These are phyloP conservation scores for Macrotrachela quadricornifera DNA, from an alignment of 1,140 invertebrate genomes.

Conservation along the genomic window DNA sequence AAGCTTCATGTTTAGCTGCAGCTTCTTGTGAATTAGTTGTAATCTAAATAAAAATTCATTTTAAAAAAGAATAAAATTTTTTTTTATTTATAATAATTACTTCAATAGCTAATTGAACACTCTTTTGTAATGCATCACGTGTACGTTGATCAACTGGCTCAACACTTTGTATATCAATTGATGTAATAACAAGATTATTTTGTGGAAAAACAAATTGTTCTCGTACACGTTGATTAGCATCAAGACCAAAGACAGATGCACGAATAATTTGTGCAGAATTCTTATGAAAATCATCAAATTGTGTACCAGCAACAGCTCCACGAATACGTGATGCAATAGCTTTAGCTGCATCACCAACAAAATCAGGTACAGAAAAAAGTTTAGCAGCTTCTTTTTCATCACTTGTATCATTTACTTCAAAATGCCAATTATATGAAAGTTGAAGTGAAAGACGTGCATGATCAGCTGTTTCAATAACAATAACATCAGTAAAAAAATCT, in stretches of 20 bases:
- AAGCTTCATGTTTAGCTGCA: constrained; percentile 14
- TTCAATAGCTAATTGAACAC: constrained; percentile 26
- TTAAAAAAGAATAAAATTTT: too few relatives aligned
- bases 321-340: constrained; percentile 21
- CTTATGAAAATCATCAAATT: constrained; percentile 24
- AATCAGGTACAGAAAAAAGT: constrained; percentile 17
- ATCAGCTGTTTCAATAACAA: constrained; percentile 26
- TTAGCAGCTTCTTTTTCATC: background rate
- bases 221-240: constrained; percentile 10
- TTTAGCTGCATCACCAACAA: constrained; percentile 24
- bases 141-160: constrained; percentile 24
- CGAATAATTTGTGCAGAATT: constrained; percentile 20
- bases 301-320: constrained; percentile 17
- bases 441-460: constrained; percentile 21
- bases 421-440: constrained; percentile 21
- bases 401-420: constrained; percentile 3
- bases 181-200: constrained; percentile 16
- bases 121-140: constrained; percentile 24
- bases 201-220: constrained; percentile 10
- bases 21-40: constrained; percentile 18
- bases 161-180: constrained; percentile 22
- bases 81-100: too few relatives aligned
- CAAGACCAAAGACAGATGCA: constrained; percentile 19
- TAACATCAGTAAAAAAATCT: constrained; percentile 24
- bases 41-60: too few relatives aligned